Base-by-base conservation (phyloP, 1,140 invertebrate genomes). In the Cyphomyrmex costatus region DNA sequence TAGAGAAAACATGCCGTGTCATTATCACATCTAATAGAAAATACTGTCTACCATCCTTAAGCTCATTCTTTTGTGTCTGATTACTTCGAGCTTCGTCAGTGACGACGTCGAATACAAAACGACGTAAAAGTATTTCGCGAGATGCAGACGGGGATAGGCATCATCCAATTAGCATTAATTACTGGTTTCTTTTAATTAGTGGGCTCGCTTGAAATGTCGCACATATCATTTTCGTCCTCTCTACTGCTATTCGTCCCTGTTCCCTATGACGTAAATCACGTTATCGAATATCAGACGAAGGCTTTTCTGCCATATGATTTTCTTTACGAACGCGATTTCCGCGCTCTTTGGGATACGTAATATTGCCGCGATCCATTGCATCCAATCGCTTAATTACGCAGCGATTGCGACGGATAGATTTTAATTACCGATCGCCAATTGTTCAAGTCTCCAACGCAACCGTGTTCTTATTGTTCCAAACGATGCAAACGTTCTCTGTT, bases 151-250 rank as follows among this genome's bases (percentile, higher is more conserved):
- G 3, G 3, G 30, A 66, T 21, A 65, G 49, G 27, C 79, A 58
- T 68, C 73, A 60, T 80, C 63, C 53, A 68, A 80, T 68, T 80
- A 78, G 49, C 49, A 85, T 80, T 85, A 66, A 80, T 85, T 85
- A 66, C 42, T 42, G 21, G 21, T 53, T 78, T 78, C 68, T 85
- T 85, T 79, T 85, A 85, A 78, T 85, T 79, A 80, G 51, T 80
- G 33, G 51, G 61, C 76, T 80, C 63, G 61, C 49, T 80, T 66
- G 76, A 65, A 80, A 68, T 82, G 53, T 68, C 74, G 74, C 61
- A 66, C 61, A 60, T 85, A 79, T 65, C 36, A 80, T 65, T 85
- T 80, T 49, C 14, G 1, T n/a, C 12, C 58, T 2, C 7, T 53
- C 42, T 5, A 27, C 0, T 24, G 4, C 33, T 21, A 3, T 5